phyloP scores from a whole-genome alignment of 2,888 invertebrate genomes.

The Ectobius pallidus region DNA sequence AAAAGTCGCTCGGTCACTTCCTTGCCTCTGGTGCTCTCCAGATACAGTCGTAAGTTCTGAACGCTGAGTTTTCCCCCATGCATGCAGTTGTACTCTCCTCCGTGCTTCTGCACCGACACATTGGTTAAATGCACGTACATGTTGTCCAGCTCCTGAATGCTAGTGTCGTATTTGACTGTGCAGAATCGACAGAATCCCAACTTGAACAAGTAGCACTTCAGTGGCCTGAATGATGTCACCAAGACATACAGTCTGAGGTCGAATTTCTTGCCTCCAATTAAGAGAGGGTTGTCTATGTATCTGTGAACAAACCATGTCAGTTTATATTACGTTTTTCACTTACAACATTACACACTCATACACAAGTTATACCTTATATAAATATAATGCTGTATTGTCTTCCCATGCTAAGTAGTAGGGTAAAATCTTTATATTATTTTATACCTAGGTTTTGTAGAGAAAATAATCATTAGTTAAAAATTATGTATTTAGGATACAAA shows the following conservation, averaged over 20 bases:
- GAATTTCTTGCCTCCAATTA: constrained; percentile 96
- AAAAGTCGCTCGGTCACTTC: constrained; percentile 87
- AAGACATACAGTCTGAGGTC: constrained; percentile 91
- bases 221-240: constrained; percentile 90
- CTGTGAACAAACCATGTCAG: too few species aligned
- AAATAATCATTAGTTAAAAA: too few species aligned
- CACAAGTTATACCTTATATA: too few species aligned
- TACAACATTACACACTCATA: too few species aligned
- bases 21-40: constrained; percentile 90
- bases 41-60: constrained; percentile 84
- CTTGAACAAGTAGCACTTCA: constrained; percentile 91
- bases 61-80: constrained; percentile 96
- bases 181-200: constrained; percentile 96
- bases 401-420: too few species aligned
- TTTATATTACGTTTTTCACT: too few species aligned
- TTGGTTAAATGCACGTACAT: constrained; percentile 96
- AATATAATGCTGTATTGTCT: too few species aligned
- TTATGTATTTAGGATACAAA: too few species aligned
- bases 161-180: constrained; percentile 92
- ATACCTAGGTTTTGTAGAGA: too few species aligned
- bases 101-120: constrained; percentile 97
- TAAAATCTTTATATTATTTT: too few species aligned
- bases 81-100: constrained; percentile 90
- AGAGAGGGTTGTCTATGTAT: constrained; percentile 91
- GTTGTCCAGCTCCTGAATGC: constrained; percentile 85